Conservation (phyloP, 2,797 vertebrate genomes). For the Sebastes elongatus region DNA sequence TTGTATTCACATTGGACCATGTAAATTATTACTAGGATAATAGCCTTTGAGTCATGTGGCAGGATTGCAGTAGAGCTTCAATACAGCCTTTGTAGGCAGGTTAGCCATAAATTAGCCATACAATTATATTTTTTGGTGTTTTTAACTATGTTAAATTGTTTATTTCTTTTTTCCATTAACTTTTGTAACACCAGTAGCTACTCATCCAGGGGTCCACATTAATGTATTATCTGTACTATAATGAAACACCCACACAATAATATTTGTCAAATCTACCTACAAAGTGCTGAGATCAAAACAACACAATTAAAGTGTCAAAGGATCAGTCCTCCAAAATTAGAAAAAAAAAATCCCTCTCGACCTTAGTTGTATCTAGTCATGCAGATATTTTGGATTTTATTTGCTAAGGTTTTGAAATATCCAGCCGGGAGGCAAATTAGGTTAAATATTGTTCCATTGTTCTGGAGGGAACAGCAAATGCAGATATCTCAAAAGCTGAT, state of each 20-base stretch:
- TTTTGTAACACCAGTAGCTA: not conserved
- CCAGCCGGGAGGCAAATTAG: not conserved
- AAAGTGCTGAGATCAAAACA: not conserved
- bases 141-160: not conserved
- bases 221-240: not conserved
- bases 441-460: not conserved
- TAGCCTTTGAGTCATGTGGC: not conserved
- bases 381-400: not conserved
- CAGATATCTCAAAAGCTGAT: not conserved
- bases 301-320: not conserved
- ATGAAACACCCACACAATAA: not conserved
- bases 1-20: not conserved
- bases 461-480: not conserved
- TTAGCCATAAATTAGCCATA: not conserved
- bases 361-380: not conserved
- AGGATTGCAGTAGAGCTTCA: not conserved
- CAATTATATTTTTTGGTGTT: not conserved
- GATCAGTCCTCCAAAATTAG: not conserved
- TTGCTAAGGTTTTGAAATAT: not conserved
- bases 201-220: not conserved
- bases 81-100: not conserved
- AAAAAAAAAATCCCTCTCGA: not conserved
- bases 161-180: not conserved
- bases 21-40: slow-evolving; percentile 1
- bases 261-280: not conserved